Evolutionary conservation across 2,113 vertebrate species (phyloP).

Genomic region (Cariama cristata): DNA sequence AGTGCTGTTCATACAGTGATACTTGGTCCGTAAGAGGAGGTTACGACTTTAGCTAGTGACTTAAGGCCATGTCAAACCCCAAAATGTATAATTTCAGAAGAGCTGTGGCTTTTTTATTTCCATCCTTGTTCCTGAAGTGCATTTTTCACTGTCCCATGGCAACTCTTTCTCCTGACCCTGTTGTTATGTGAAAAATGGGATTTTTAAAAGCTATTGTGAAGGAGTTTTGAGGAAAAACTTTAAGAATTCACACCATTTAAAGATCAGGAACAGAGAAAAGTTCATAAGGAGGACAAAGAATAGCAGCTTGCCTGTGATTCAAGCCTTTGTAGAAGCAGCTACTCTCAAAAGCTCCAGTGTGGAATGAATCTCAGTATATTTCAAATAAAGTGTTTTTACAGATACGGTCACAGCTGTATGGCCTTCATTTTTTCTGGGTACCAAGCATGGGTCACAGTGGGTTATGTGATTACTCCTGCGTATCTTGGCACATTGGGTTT

Average conservation of each 20-base stretch:
- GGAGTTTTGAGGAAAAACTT: background rate
- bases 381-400: background rate
- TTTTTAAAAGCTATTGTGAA: background rate
- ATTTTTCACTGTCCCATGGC: background rate
- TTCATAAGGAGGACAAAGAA: background rate
- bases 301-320: background rate
- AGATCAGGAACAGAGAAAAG: background rate
- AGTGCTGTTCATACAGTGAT: background rate
- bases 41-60: background rate
- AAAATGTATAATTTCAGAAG: background rate
- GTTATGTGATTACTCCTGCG: background rate
- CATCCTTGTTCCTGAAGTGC: background rate
- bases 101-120: background rate
- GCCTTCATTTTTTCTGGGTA: background rate
- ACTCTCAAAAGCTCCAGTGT: background rate
- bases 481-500: background rate
- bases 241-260: background rate
- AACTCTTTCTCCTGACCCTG: background rate
- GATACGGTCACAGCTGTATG: background rate
- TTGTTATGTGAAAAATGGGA: background rate
- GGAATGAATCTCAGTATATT: background rate
- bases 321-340: background rate
- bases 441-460: background rate
- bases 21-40: fast-evolving
- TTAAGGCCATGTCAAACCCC: background rate